Evolutionary conservation across 2,888 invertebrate genomes (phyloP), one percentile per base, ranked within the genome.

Genomic region (Dioctria linearis): DNA sequence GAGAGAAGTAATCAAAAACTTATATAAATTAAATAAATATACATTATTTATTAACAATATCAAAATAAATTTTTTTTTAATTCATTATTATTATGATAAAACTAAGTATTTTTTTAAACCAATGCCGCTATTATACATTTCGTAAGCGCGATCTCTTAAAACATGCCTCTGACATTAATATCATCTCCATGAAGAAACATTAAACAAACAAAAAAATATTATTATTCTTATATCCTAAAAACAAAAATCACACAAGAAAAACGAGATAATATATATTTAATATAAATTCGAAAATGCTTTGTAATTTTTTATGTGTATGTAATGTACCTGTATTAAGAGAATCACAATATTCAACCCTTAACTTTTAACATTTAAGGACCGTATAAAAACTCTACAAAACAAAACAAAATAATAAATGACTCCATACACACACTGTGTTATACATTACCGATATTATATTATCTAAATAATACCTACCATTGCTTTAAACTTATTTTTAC

Each of bases 91-190:
- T 25, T 25, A 25, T 25, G 0, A 25, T 25, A 25, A 25, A 25
- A 25, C 25, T 4, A 54, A 6, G n/a, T 54, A 54, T 54, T 54
- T 54, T 54, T 54, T 3, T 54, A 54, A 54, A 54, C 54, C 11
- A 3, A 11, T 11, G 11, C 25, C 54, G 54, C 54, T n/a, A 73
- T 73, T 73, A 40, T 57, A 61, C 59, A 57, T 73, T 73, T 73
- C 73, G 25, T 73, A 73, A 73, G 57, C 73, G 25, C 25, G 57
- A 73, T 57, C 73, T 69, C 25, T 69, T 69, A 25, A 49, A 69
- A 69, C 51, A 51, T 51, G 69, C 69, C 69, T 69, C 69, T 69
- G 25, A 46, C 46, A 46, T 46, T 5, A 46, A 8, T 8, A 1
- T 11, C 11, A n/a, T 54, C 1, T 8, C 6, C 11, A 54, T 11